These are phyloP conservation scores for Lophius americanus DNA, from an alignment of 2,797 vertebrate species.

Conservation along the genomic window DNA sequence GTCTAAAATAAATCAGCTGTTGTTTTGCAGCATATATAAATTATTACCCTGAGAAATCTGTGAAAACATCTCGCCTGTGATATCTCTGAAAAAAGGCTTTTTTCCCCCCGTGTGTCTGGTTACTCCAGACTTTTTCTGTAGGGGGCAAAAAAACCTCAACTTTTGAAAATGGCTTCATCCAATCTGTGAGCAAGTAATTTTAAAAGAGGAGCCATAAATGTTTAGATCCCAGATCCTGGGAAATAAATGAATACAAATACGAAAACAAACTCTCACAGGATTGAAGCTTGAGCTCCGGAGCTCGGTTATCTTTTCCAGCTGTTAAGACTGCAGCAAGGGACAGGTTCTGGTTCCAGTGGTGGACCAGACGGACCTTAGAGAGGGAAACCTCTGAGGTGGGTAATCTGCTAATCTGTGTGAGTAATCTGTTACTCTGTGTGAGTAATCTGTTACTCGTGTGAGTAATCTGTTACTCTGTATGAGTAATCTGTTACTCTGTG, in stretches of 20 bases:
- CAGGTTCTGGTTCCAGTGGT: too few relatives aligned
- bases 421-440: too few relatives aligned
- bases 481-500: too few relatives aligned
- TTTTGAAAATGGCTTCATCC: slow-evolving; percentile 20
- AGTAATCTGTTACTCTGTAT: too few relatives aligned
- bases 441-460: too few relatives aligned
- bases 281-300: slow-evolving; percentile 26
- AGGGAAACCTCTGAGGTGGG: too few relatives aligned
- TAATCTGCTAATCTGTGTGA: too few relatives aligned
- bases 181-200: slow-evolving; percentile 26
- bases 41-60: slow-evolving; percentile 25
- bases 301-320: slow-evolving; percentile 27
- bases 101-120: background rate
- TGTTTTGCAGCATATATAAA: background rate
- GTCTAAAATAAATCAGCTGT: slow-evolving; percentile 1
- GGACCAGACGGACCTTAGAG: background rate
- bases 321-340: slow-evolving; percentile 6
- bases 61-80: slow-evolving; percentile 1
- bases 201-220: slow-evolving; percentile 26
- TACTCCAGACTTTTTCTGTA: slow-evolving; percentile 24
- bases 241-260: slow-evolving; percentile 51
- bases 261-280: slow-evolving; percentile 23
- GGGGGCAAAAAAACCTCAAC: slow-evolving; percentile 32
- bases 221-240: slow-evolving; percentile 32
- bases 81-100: background rate